These are phyloP conservation scores for Pelodiscus sinensis DNA, from an alignment of 2,113 vertebrate species.

Conservation along the genomic window DNA sequence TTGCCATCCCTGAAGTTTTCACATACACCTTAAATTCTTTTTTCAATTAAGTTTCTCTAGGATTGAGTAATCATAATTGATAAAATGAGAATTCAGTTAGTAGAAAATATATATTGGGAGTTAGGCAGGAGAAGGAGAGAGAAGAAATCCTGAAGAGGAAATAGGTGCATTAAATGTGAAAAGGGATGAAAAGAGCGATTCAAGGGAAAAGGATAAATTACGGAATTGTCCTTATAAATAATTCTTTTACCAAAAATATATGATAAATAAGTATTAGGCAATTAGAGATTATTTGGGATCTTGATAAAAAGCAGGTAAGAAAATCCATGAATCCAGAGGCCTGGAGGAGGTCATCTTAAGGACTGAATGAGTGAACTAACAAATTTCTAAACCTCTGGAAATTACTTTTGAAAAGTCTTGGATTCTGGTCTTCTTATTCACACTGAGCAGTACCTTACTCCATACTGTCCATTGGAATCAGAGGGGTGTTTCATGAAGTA, in stretches of 20 bases:
- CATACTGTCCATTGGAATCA: neutral
- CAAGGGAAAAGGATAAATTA: neutral
- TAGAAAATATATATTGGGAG: neutral
- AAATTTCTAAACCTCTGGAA: neutral
- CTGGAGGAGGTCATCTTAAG: neutral
- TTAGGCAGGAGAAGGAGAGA: neutral
- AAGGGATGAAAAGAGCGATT: neutral
- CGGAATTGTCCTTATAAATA: neutral
- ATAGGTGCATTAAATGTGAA: neutral
- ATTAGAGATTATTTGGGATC: neutral
- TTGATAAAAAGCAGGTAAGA: neutral
- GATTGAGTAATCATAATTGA: neutral
- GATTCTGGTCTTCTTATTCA: neutral
- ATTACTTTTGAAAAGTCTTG: neutral
- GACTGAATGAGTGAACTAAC: neutral
- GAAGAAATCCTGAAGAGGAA: neutral
- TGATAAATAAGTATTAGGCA: neutral
- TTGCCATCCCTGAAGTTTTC: neutral
- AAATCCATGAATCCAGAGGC: neutral
- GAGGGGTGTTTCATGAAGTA: neutral
- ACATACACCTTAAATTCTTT: neutral
- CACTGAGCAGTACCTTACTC: neutral
- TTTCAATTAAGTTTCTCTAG: neutral
- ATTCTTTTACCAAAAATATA: neutral
- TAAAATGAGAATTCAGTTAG: neutral